Conservation (phyloP, 2,888 invertebrate genomes). For the Tachina lurida region DNA sequence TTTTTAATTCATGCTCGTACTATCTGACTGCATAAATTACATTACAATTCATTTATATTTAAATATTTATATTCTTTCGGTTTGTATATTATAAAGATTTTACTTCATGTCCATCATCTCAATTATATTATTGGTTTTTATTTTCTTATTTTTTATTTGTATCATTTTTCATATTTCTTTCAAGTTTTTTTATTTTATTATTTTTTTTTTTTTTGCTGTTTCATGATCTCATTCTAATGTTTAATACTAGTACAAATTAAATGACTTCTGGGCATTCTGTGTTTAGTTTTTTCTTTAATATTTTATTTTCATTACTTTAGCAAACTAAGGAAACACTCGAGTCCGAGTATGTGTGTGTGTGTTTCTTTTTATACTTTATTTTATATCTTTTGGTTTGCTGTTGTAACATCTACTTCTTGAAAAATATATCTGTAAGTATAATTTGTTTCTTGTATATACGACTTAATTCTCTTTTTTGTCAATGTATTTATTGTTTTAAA, state of each 20-base stretch:
- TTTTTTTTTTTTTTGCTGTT: conserved; percentile 1
- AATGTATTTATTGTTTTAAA: conserved; percentile 12
- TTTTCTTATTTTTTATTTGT: conserved; percentile 6
- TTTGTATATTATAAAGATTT: conserved; percentile 21
- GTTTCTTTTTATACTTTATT: conserved; percentile 4
- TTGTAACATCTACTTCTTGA: conserved; percentile 50
- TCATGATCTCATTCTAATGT: conserved; percentile 26
- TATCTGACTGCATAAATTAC: conserved; percentile 50
- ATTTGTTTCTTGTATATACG: conserved; percentile 22
- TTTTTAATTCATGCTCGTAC: conserved; percentile 25
- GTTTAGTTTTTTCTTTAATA: not conserved
- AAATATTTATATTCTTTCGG: conserved; percentile 49
- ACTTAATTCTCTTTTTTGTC: conserved; percentile 15
- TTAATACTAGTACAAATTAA: conserved; percentile 38
- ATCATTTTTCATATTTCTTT: conserved; percentile 16
- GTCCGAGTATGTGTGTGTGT: no score
- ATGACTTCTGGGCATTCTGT: conserved; percentile 42
- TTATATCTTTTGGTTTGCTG: conserved; percentile 3
- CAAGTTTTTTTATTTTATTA: not conserved
- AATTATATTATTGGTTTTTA: conserved; percentile 51
- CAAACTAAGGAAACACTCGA: not conserved
- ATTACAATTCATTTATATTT: conserved; percentile 43
- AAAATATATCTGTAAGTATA: conserved; percentile 52
- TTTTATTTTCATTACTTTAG: not conserved
- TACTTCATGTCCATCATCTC: not conserved